A percentile compares a stretch with the other conserved stretches of the same genome.
phyloP scores from a whole-genome alignment of 1,140 invertebrate species.

The Philaenus spumarius region DNA sequence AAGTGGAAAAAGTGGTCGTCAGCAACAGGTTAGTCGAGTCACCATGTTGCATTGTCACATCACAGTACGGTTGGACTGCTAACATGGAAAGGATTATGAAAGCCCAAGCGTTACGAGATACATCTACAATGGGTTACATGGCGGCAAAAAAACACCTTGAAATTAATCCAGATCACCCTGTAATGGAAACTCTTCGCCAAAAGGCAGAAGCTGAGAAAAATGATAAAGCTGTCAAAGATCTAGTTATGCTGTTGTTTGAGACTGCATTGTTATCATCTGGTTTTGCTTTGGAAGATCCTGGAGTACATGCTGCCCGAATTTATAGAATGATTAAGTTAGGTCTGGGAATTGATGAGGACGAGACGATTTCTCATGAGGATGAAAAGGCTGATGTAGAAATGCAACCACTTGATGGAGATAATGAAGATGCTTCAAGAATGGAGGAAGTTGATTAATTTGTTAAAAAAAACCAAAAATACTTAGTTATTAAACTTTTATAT shows the following conservation, averaged over 20 bases:
- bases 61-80: constrained; percentile 98
- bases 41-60: constrained; percentile 98
- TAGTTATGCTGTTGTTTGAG: constrained; percentile 87
- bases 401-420: constrained; percentile 71
- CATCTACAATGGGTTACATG: constrained; percentile 99
- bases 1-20: constrained; percentile 95
- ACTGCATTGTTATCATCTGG: constrained; percentile 87
- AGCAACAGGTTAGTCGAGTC: constrained; percentile 92
- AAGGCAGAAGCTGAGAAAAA: constrained; percentile 95
- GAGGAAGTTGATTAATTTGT: constrained; percentile 92
- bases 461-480: too few relatives aligned
- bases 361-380: constrained; percentile 61
- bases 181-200: constrained; percentile 82
- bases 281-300: constrained; percentile 84
- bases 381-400: constrained; percentile 54
- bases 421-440: constrained; percentile 95
- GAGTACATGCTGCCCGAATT: constrained; percentile 72
- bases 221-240: constrained; percentile 93
- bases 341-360: constrained; percentile 92
- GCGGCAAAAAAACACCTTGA: constrained; percentile 94
- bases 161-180: constrained; percentile 96
- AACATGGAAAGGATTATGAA: constrained; percentile 99
- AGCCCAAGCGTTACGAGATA: constrained; percentile 89
- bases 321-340: constrained; percentile 96
- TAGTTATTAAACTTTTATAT: too few relatives aligned